These are phyloP conservation scores for Callipepla squamata DNA, from an alignment of 2,113 vertebrate genomes.

Conservation along the genomic window DNA sequence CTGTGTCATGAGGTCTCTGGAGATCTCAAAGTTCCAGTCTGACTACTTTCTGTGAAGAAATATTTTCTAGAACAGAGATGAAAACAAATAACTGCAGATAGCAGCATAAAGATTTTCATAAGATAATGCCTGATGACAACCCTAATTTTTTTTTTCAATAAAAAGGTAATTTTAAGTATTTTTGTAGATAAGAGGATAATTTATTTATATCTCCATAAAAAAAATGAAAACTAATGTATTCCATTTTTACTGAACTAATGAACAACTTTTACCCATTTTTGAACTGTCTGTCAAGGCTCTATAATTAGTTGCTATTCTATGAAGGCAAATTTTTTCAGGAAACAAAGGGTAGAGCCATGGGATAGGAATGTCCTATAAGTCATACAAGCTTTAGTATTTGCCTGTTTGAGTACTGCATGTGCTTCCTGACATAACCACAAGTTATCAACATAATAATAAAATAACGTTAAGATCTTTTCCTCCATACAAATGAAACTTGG, in stretches of 20 bases:
- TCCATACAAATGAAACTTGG: not conserved
- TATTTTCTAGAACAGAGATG: not conserved
- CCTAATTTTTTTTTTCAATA: no score
- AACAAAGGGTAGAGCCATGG: not conserved
- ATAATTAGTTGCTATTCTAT: not conserved
- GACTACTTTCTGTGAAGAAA: not conserved
- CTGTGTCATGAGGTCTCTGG: fast-evolving
- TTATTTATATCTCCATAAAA: not conserved
- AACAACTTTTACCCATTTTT: not conserved
- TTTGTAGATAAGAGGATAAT: not conserved
- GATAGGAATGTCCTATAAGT: not conserved
- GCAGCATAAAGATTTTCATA: not conserved
- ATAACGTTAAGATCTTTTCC: not conserved
- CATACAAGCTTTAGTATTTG: fast-evolving
- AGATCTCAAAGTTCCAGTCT: not conserved
- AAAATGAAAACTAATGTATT: not conserved
- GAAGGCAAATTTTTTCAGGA: not conserved
- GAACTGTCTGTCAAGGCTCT: not conserved
- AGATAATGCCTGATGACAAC: no score
- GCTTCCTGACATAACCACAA: fast-evolving
- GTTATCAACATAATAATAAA: not conserved
- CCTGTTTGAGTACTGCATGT: not conserved
- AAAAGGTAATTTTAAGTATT: no score
- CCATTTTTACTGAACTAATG: not conserved
- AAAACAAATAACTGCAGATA: not conserved